Evolutionary conservation across 2,888 invertebrate genomes (phyloP), one percentile per base, ranked within the genome.

Genomic region (Hydropsyche betteni): DNA sequence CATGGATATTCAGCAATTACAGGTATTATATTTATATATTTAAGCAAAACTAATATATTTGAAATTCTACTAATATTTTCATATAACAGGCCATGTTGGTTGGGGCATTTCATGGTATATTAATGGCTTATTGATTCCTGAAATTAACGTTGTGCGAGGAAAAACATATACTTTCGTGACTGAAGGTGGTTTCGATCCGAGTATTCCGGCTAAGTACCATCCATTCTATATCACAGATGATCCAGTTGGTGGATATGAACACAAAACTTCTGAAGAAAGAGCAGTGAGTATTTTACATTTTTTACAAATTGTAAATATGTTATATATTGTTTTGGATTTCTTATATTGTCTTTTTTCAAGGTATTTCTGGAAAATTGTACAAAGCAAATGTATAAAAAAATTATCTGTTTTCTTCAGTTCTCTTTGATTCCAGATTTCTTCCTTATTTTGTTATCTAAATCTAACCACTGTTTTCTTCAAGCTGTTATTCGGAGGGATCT

Each of bases 91-190:
- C 79, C 95, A 95, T 84, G 95, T 96, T 16, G 96, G 96, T 51
- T 96, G 96, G 96, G 96, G 97, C 38, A 93, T 96, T 79, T 92
- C 94, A 0, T 97, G 96, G 96, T 97, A 95, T 87, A 95, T 97
- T 82, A 97, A 97, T 84, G 97, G 97, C 0, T 88, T 97, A 2
- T 88, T 97, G 14, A 95, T 97, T 80, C 97, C 97, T 0, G 97
- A 95, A 87, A 92, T 97, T 80, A 92, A 95, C 82, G 93, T 97
- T 55, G 93, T 97, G 0, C 89, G 96, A 71, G 96, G 96, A 6
- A 91, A 90, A 83, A 92, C 92, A 14, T 97, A 97, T 84, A 95
- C 94, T 0, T 96, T 97, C 83, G 92, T 96, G 50, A 91, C 92
- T 2, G 97, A 97, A 84, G 96, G 94, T 0, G 97, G 97, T 24